phyloP scores from a whole-genome alignment of 1,140 invertebrate species.

The Bombus pyrosoma region DNA sequence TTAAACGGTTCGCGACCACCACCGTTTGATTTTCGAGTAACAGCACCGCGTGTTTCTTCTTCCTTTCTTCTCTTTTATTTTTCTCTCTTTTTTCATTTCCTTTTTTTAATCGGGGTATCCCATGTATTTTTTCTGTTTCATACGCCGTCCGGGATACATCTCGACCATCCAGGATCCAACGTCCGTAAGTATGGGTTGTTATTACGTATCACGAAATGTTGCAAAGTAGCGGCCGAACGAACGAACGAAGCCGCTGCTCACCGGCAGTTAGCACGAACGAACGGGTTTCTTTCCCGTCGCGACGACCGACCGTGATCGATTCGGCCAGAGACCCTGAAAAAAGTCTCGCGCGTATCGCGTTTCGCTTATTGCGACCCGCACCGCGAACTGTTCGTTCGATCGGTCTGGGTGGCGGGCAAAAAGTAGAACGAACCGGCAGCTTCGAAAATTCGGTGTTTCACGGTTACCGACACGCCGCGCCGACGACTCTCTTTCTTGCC shows the following conservation, averaged over 20 bases:
- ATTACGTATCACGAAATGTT: slow-evolving; percentile 52
- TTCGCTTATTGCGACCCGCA: slow-evolving; percentile 14
- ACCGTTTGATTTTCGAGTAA: slow-evolving; percentile 39
- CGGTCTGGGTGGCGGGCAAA: neutral
- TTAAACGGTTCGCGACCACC: slow-evolving; percentile 58
- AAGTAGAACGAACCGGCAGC: slow-evolving; percentile 2
- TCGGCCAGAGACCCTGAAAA: slow-evolving; percentile 1
- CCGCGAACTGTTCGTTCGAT: neutral
- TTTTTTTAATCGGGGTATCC: slow-evolving; percentile 47
- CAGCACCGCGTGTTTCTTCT: slow-evolving; percentile 4
- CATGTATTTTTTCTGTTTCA: slow-evolving; percentile 77
- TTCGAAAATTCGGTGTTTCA: slow-evolving; percentile 7
- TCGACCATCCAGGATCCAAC: slow-evolving; percentile 78
- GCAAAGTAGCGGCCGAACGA: slow-evolving; percentile 31
- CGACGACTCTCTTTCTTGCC: neutral
- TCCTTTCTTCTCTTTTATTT: too few relatives aligned
- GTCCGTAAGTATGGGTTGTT: slow-evolving; percentile 80
- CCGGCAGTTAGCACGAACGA: slow-evolving; percentile 28
- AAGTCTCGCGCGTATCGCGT: slow-evolving; percentile 48
- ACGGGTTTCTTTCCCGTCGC: slow-evolving; percentile 37
- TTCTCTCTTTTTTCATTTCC: neutral
- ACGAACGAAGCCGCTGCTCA: neutral
- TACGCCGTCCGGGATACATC: slow-evolving; percentile 49
- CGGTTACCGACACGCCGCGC: slow-evolving; percentile 1
- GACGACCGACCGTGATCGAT: slow-evolving; percentile 2